These are phyloP conservation scores for Gymnarchus niloticus DNA, from an alignment of 2,113 vertebrate genomes.

Conservation along the genomic window DNA sequence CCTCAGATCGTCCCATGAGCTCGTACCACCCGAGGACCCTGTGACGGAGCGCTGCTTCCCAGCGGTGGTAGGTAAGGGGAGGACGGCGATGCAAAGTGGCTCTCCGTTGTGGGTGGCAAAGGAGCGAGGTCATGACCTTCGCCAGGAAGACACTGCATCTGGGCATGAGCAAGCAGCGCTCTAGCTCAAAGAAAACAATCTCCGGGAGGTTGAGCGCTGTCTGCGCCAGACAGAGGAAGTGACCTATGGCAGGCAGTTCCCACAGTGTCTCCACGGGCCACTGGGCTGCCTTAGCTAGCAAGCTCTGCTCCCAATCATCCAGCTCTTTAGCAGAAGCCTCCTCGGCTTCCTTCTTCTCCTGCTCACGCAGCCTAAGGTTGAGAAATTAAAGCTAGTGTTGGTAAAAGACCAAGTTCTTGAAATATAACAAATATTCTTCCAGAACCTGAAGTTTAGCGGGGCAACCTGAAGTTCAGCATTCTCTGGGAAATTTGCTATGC, in stretches of 20 bases:
- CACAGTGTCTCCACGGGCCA: constrained; percentile 80
- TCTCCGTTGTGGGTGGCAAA: constrained; percentile 80
- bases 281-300: constrained; percentile 78
- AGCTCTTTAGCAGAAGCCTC: constrained; percentile 90
- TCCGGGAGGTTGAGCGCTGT: constrained; percentile 90
- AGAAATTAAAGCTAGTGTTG: neutral
- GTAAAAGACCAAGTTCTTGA: neutral
- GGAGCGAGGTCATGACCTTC: constrained; percentile 93
- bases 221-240: constrained; percentile 96
- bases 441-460: neutral
- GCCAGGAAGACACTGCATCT: constrained; percentile 87
- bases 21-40: constrained; percentile 86
- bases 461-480: neutral
- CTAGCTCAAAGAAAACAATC: constrained; percentile 93
- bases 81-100: constrained; percentile 79
- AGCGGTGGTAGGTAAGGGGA: constrained; percentile 78
- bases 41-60: constrained; percentile 85
- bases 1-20: constrained; percentile 68
- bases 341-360: constrained; percentile 88
- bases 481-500: neutral
- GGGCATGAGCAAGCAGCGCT: constrained; percentile 93
- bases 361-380: constrained; percentile 78
- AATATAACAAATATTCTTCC: neutral
- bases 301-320: constrained; percentile 86
- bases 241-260: constrained; percentile 95